These are phyloP conservation scores for Coelopa frigida DNA, from an alignment of 1,140 invertebrate species.

Conservation along the genomic window DNA sequence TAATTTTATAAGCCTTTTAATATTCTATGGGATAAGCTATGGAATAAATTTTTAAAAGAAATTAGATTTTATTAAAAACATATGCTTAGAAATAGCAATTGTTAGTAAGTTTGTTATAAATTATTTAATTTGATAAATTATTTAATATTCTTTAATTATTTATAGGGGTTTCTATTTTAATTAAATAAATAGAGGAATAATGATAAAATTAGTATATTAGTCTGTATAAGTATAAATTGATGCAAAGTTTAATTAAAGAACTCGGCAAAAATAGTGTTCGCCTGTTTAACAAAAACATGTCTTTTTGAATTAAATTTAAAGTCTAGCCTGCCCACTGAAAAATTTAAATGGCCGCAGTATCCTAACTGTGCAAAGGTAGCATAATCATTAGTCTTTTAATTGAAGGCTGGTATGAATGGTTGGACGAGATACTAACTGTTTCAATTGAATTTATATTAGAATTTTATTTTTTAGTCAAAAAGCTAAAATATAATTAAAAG, in stretches of 20 bases:
- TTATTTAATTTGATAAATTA: slow-evolving; percentile 32
- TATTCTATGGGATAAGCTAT: too few relatives aligned
- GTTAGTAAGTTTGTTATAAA: slow-evolving; percentile 29
- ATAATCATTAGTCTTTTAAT: not conserved
- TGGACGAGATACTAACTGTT: too few relatives aligned
- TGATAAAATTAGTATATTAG: slow-evolving; percentile 51
- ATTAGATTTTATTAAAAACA: slow-evolving; percentile 31
- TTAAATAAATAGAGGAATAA: slow-evolving; percentile 43
- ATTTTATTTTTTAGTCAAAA: too few relatives aligned
- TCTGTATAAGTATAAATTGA: slow-evolving; percentile 32
- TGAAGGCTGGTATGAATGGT: not conserved
- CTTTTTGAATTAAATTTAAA: slow-evolving; percentile 53
- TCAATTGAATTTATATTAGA: too few relatives aligned
- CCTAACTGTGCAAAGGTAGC: slow-evolving; percentile 56
- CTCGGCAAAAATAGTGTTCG: slow-evolving; percentile 56
- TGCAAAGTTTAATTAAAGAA: slow-evolving; percentile 50
- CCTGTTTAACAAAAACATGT: slow-evolving; percentile 71
- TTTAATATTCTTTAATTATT: slow-evolving; percentile 36
- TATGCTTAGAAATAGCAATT: slow-evolving; percentile 42
- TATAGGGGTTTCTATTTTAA: slow-evolving; percentile 46
- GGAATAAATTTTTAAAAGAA: slow-evolving; percentile 34
- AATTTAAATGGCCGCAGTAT: slow-evolving; percentile 51
- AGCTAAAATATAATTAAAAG: too few relatives aligned
- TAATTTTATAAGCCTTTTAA: too few relatives aligned
- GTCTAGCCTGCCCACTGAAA: slow-evolving; percentile 51